Evolutionary conservation across 2,888 invertebrate species (phyloP), one percentile per base, ranked within the genome.

Genomic region (Helleia helle): DNA sequence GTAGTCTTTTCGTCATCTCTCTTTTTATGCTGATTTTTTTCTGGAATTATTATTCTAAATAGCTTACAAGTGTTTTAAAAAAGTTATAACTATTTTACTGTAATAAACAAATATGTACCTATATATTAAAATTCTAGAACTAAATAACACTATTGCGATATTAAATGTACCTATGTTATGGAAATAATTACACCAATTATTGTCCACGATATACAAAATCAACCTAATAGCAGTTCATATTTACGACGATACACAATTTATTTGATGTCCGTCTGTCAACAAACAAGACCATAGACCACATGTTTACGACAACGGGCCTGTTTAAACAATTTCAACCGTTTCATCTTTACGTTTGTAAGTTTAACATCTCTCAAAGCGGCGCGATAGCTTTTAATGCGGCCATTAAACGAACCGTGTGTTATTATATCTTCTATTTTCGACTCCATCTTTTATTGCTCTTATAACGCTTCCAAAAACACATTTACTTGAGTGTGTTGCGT

Each of bases 331-430:
- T n/a, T n/a, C 37, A 29, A 38, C 26, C 44, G 45, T 50, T 55
- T 50, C 49, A 47, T 54, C 53, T 56, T 51, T 47, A 55, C 53
- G 47, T 55, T 55, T 51, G 54, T 53, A 50, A 60, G 55, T 58
- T 62, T 54, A 52, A n/a, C n/a, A 58, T 57, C 63, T 58, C 55
- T 51, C 56, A 55, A 56, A 57, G 65, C 65, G 54, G 64, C 64
- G 59, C 62, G 49, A 57, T 55, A 51, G 58, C 58, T 44, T 56
- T 59, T 62, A 65, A 69, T 68, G 64, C 51, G 49, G 42, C 58
- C 50, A 58, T 68, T 42, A 67, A 59, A 62, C 59, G 61, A 59
- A 56, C 60, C 54, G 62, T 58, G 61, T 61, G 60, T 63, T 59
- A 51, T 54, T 54, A 55, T 56, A 49, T 40, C 52, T 56, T 67